Conservation (phyloP, 1,140 invertebrate genomes). For the Tyrophagus putrescentiae region DNA sequence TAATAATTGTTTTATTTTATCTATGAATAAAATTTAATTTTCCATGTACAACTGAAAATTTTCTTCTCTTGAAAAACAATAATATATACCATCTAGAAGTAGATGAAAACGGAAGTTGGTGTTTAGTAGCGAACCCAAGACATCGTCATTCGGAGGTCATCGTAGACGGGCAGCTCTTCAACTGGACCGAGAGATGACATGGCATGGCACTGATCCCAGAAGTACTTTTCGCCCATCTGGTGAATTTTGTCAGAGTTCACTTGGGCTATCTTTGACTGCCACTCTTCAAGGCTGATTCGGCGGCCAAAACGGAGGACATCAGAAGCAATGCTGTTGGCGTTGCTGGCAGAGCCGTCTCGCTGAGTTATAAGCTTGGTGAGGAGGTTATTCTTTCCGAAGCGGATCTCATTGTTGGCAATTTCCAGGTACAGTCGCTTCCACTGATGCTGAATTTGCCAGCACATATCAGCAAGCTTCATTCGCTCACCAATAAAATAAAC, state of each 20-base stretch:
- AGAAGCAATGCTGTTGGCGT: constrained; percentile 95
- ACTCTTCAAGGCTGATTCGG: constrained; percentile 80
- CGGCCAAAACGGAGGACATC: constrained; percentile 94
- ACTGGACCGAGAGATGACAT: constrained; percentile 42
- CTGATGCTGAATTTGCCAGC: constrained; percentile 59
- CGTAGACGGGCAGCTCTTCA: constrained; percentile 80
- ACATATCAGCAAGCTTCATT: constrained; percentile 48
- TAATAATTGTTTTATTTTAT: background rate
- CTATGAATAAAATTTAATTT: background rate
- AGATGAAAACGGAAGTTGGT: background rate
- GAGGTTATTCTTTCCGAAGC: constrained; percentile 81
- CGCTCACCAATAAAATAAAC: constrained; percentile 85
- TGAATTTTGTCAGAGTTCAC: constrained; percentile 65
- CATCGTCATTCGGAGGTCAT: constrained; percentile 62
- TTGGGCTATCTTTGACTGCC: constrained; percentile 80
- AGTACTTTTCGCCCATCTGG: constrained; percentile 75
- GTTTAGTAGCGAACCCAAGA: constrained; percentile 48
- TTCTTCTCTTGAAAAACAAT: background rate
- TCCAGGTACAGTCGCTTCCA: constrained; percentile 86
- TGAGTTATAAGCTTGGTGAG: constrained; percentile 94
- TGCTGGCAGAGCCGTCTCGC: constrained; percentile 90
- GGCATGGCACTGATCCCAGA: constrained; percentile 58
- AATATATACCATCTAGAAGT: background rate
- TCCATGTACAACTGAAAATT: background rate
- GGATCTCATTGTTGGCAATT: constrained; percentile 79